Conservation (phyloP, 2,797 vertebrate genomes). For the Hapalemur alaotrensis region DNA sequence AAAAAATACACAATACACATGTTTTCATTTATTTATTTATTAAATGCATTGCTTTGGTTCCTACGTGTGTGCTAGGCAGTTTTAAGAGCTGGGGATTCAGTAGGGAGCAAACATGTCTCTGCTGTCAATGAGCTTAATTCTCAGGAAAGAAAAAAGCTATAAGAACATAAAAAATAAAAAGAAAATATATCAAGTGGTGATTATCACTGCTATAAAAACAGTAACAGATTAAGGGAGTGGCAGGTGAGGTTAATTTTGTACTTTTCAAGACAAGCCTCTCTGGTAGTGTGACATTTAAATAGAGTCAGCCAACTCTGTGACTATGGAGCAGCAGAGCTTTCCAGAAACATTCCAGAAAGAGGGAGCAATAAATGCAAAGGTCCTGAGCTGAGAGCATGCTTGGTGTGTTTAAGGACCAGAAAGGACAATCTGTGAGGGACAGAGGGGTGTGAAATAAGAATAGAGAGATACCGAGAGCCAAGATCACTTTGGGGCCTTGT, state of each 20-base stretch:
- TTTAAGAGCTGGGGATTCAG: background rate
- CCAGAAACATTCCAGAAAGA: background rate
- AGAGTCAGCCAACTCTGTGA: background rate
- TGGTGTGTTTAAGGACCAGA: background rate
- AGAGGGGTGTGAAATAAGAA: background rate
- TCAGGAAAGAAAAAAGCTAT: background rate
- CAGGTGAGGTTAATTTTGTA: background rate
- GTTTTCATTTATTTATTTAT: background rate
- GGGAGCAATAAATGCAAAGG: background rate
- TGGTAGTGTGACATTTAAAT: background rate
- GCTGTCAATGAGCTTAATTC: slow-evolving; percentile 31
- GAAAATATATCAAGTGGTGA: slow-evolving; percentile 50
- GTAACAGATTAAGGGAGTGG: slow-evolving; percentile 11
- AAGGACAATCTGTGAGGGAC: background rate
- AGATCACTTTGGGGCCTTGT: background rate
- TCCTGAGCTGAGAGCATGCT: background rate
- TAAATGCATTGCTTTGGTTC: background rate
- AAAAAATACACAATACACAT: background rate
- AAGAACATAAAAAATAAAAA: slow-evolving; percentile 41
- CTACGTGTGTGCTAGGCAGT: background rate
- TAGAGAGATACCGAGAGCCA: background rate
- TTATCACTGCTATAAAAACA: slow-evolving; percentile 42
- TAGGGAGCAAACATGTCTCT: background rate
- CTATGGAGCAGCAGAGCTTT: background rate
- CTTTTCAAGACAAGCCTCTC: slow-evolving; percentile 26